Percentiles rank a stretch among this genome's conserved stretches.
Conservation (phyloP, 37 sponge, comb jelly and placozoan genomes). For the Aplysina aerophoba region DNA sequence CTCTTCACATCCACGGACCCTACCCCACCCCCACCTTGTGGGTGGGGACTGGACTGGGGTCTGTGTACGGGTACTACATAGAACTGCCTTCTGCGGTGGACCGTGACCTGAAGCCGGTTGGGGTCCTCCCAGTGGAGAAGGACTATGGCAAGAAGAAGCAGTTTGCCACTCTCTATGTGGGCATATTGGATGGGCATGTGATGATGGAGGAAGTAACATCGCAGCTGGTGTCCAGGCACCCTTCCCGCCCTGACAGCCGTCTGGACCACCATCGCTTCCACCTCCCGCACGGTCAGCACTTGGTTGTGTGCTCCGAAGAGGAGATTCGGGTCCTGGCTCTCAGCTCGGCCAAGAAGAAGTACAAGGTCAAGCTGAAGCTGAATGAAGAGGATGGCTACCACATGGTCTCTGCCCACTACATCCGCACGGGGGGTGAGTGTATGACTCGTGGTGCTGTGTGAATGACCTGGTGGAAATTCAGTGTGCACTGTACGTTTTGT, state of each 20-base stretch:
- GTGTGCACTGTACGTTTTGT: slow-evolving; percentile 24
- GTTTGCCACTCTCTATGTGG: slow-evolving; percentile 61
- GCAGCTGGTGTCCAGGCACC: slow-evolving; percentile 47
- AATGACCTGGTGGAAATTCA: background rate
- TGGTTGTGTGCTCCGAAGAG: slow-evolving; percentile 76
- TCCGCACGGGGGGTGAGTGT: slow-evolving; percentile 59
- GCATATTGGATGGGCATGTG: slow-evolving; percentile 61
- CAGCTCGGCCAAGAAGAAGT: slow-evolving; percentile 66
- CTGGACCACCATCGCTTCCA: slow-evolving; percentile 5
- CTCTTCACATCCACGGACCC: slow-evolving; percentile 45
- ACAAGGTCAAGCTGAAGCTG: slow-evolving; percentile 54
- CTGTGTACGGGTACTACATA: slow-evolving; percentile 60
- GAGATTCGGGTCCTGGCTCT: slow-evolving; percentile 57
- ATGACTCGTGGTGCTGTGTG: no score
- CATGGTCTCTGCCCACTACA: slow-evolving; percentile 70
- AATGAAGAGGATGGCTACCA: slow-evolving; percentile 68
- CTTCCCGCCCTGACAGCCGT: slow-evolving; percentile 5
- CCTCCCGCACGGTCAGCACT: slow-evolving; percentile 39
- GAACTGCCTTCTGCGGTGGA: slow-evolving; percentile 68
- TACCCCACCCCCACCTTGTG: slow-evolving; percentile 25
- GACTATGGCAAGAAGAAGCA: slow-evolving; percentile 70
- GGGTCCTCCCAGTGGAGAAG: slow-evolving; percentile 39
- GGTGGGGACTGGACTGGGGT: slow-evolving; percentile 74
- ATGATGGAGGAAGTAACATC: slow-evolving; percentile 64
- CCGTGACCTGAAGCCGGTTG: slow-evolving; percentile 34